Conservation (phyloP, 2,113 vertebrate species). For the Rhinichthys klamathensis region DNA sequence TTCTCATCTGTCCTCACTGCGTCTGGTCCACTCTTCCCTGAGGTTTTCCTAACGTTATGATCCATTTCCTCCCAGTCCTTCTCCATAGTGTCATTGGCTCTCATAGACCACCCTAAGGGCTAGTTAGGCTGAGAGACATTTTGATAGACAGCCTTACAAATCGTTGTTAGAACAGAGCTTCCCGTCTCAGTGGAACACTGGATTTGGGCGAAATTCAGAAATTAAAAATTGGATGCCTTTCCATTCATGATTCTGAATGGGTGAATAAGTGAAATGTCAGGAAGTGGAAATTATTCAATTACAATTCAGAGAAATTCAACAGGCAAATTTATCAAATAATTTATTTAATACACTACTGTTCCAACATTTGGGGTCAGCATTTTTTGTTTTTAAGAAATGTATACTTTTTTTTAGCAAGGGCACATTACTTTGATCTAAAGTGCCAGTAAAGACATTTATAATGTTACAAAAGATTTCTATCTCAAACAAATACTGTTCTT, state of each 20-base stretch:
- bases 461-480: too few relatives aligned
- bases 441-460: too few relatives aligned
- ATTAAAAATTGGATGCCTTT: not conserved
- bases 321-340: too few relatives aligned
- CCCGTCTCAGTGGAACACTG: not conserved
- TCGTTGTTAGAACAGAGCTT: not conserved
- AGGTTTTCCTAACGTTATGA: slow-evolving; percentile 43
- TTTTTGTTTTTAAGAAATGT: too few relatives aligned
- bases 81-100: not conserved
- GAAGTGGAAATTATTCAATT: not conserved
- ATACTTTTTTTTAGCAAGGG: too few relatives aligned
- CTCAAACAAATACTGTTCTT: too few relatives aligned
- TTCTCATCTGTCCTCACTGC: not conserved
- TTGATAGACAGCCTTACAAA: slow-evolving; percentile 13
- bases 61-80: slow-evolving; percentile 26
- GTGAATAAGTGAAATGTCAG: not conserved
- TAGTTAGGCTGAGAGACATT: slow-evolving; percentile 8
- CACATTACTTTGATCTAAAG: too few relatives aligned
- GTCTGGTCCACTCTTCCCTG: not conserved
- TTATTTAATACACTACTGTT: too few relatives aligned
- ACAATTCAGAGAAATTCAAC: not conserved
- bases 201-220: not conserved
- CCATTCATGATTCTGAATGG: not conserved
- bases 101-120: not conserved
- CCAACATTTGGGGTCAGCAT: too few relatives aligned